Evolutionary conservation across 37 sponge, comb jelly and placozoan species (phyloP), one percentile per base, ranked within the genome.

Genomic region (Oscarella lobularis): DNA sequence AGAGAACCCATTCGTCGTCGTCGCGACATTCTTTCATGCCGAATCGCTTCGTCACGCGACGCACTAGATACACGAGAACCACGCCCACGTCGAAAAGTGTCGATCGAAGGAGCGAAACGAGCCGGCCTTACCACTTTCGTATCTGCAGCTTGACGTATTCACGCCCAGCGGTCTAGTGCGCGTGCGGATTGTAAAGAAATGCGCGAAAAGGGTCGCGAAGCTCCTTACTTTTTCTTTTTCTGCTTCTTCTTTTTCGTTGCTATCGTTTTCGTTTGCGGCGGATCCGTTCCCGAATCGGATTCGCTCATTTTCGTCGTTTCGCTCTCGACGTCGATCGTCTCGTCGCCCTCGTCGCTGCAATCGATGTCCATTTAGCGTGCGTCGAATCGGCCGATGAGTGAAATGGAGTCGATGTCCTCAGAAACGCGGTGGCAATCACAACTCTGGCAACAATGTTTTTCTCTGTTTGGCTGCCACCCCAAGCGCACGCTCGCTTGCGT

Each of bases 81-180:
- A 4, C 66, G 30, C 14, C 20, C 27, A 76, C 27, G 66, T 33
- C 27, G 27, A 5, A 4, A 76, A 35, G 30, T 27, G 5, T 3
- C 30, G 9, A 5, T 2, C 5, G 9, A 2, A 20, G 2, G 30
- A 6, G 6, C 1, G 1, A n/a, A 39, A 31, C 41, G 3, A 36
- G 30, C 2, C 14, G 71, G n/a, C n/a, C 95, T 83, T 84, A 90
- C 95, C 92, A 81, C 92, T 87, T 36, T 96, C 90, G 80, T 96
- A 93, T 75, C 89, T 96, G 86, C 94, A 93, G 66, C 83, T 70
- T 3, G 86, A 75, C 1, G 86, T 75, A 72, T 89, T 89, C 33
- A 89, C 87, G 37, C 91, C 84, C 38, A 88, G 72, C 36, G 35
- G 67, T 66, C 80, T 84, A 20, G 60, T n/a, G n/a, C n/a, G n/a